Conservation (phyloP, 2,888 invertebrate species). For the Ophion obscuratus region DNA sequence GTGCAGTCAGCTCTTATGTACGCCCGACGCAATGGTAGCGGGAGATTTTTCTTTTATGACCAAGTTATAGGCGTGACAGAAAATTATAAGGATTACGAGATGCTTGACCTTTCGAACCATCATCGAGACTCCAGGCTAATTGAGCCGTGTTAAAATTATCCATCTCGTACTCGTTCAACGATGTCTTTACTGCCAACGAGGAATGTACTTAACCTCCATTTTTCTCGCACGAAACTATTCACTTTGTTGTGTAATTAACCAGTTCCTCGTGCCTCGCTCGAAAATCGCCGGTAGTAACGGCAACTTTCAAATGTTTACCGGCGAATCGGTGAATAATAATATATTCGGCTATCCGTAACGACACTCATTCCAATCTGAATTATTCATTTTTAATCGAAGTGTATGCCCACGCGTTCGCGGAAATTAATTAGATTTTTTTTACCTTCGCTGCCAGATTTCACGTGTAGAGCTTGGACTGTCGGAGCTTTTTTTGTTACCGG, state of each 20-base stretch:
- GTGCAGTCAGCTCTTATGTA: neutral
- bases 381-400: conserved; percentile 13
- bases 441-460: conserved; percentile 2
- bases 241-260: conserved; percentile 28
- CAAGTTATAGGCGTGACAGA: neutral
- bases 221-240: conserved; percentile 20
- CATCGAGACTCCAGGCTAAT: conserved; percentile 2
- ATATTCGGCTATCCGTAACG: neutral
- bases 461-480: neutral
- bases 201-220: conserved; percentile 18
- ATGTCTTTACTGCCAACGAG: conserved; percentile 8
- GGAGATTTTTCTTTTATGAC: neutral
- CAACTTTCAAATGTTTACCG: conserved; percentile 30
- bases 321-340: conserved; percentile 25
- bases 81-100: neutral
- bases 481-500: no score
- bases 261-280: conserved; percentile 3
- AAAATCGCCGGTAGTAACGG: neutral
- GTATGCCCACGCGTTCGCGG: neutral
- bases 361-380: neutral
- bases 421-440: neutral
- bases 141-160: conserved; percentile 13
- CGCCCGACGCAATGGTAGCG: neutral
- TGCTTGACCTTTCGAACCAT: conserved; percentile 17
- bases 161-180: conserved; percentile 11